These are phyloP conservation scores for Sebastes itinus DNA, from an alignment of 2,797 vertebrate genomes.

Conservation along the genomic window DNA sequence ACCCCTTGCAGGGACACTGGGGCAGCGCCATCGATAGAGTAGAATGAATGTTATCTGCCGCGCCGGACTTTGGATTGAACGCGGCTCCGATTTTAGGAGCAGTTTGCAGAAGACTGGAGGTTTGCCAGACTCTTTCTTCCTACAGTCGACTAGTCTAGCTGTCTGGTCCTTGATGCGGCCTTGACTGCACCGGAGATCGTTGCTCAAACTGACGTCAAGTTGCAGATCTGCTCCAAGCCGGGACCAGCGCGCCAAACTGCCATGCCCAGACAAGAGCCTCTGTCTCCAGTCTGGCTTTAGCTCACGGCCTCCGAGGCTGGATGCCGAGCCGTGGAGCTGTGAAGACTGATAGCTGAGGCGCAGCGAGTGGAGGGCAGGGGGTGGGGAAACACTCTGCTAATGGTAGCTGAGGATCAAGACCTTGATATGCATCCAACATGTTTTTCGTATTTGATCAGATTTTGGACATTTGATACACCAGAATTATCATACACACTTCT, in stretches of 20 bases:
- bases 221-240: conserved; percentile 33
- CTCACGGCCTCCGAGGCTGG: conserved; percentile 1
- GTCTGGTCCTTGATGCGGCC: conserved; percentile 56
- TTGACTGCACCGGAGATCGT: conserved; percentile 36
- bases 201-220: conserved; percentile 22
- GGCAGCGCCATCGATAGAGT: conserved; percentile 37
- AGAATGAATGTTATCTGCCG: conserved; percentile 59
- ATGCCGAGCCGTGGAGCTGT: conserved; percentile 11
- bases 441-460: conserved; percentile 13
- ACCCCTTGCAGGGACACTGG: conserved; percentile 10
- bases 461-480: conserved; percentile 19
- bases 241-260: conserved; percentile 12
- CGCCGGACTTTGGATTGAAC: conserved; percentile 38
- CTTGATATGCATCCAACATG: neutral
- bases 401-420: conserved; percentile 10
- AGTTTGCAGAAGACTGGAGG: conserved; percentile 42
- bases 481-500: conserved; percentile 18
- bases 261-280: conserved; percentile 30
- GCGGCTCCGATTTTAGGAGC: conserved; percentile 20
- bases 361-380: neutral
- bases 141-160: conserved; percentile 4
- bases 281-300: conserved; percentile 29
- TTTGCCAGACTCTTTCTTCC: conserved; percentile 39
- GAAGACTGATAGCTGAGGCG: conserved; percentile 1
- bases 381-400: neutral